These are phyloP conservation scores for Microchrysa polita DNA, from an alignment of 2,888 invertebrate species.

Conservation along the genomic window DNA sequence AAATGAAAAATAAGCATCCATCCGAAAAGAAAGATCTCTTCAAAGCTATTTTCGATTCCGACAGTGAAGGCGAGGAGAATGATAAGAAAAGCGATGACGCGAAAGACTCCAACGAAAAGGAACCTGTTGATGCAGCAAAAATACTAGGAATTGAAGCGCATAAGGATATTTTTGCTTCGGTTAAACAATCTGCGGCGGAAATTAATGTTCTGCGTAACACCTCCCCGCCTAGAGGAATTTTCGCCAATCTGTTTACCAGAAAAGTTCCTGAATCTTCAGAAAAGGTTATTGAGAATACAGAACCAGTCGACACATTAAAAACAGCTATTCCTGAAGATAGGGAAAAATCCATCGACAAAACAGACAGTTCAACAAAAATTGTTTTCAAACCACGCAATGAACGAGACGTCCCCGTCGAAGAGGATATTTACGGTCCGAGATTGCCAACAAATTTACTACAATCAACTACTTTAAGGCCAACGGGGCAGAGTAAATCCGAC, in stretches of 20 bases:
- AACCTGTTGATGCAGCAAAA: conserved; percentile 53
- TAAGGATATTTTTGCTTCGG: conserved; percentile 54
- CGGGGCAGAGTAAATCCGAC: background rate
- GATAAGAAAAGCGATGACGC: conserved; percentile 56
- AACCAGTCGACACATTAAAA: conserved; percentile 42
- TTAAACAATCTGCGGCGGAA: conserved; percentile 61
- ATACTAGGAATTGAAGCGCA: conserved; percentile 46
- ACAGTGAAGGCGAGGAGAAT: conserved; percentile 73
- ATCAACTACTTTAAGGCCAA: background rate
- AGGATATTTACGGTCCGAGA: conserved; percentile 57
- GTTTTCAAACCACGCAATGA: conserved; percentile 17
- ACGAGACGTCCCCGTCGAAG: background rate
- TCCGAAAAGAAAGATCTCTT: conserved; percentile 81
- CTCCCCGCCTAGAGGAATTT: conserved; percentile 78
- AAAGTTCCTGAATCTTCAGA: background rate
- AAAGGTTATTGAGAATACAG: background rate
- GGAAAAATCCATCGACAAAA: background rate
- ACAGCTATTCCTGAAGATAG: background rate
- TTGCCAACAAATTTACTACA: conserved; percentile 51
- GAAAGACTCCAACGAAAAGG: background rate
- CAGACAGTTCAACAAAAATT: conserved; percentile 2
- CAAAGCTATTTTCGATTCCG: conserved; percentile 87
- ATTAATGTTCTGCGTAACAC: conserved; percentile 71
- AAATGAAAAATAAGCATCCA: conserved; percentile 61
- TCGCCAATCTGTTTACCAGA: conserved; percentile 60